phyloP scores from a whole-genome alignment of 2,797 vertebrate genomes.

The Lepidocolaptes lacrymiger region DNA sequence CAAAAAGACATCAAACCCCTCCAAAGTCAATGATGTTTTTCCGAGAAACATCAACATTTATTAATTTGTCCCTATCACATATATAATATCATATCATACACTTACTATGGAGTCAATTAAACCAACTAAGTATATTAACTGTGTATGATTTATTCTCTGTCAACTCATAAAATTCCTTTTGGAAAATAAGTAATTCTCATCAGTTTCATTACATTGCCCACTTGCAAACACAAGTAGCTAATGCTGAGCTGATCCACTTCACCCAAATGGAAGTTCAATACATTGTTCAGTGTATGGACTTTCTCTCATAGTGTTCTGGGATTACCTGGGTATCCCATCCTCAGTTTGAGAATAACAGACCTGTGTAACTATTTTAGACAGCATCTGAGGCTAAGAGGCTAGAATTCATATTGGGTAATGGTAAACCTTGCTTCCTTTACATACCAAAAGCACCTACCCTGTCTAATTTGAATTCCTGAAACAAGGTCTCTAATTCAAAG shows the following conservation, averaged over 20 bases:
- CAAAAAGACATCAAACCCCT: background rate
- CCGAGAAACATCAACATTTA: background rate
- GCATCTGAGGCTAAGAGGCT: background rate
- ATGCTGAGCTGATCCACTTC: background rate
- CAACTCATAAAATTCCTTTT: background rate
- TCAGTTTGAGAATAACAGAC: background rate
- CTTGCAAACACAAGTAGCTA: background rate
- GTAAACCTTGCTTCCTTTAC: background rate
- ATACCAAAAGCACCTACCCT: background rate
- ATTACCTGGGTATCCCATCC: background rate
- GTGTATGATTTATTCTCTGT: background rate
- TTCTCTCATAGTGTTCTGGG: background rate
- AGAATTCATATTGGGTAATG: background rate
- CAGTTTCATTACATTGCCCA: background rate
- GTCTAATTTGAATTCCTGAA: background rate
- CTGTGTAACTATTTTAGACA: background rate
- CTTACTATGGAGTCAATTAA: background rate
- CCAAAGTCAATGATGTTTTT: background rate
- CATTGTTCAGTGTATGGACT: background rate
- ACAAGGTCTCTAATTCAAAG: background rate
- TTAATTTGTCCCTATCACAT: background rate
- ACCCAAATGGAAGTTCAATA: background rate
- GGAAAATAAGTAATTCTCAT: background rate
- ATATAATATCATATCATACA: background rate
- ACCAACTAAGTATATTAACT: background rate